phyloP scores from a whole-genome alignment of 2,113 vertebrate species.

The Petroica traversi region DNA sequence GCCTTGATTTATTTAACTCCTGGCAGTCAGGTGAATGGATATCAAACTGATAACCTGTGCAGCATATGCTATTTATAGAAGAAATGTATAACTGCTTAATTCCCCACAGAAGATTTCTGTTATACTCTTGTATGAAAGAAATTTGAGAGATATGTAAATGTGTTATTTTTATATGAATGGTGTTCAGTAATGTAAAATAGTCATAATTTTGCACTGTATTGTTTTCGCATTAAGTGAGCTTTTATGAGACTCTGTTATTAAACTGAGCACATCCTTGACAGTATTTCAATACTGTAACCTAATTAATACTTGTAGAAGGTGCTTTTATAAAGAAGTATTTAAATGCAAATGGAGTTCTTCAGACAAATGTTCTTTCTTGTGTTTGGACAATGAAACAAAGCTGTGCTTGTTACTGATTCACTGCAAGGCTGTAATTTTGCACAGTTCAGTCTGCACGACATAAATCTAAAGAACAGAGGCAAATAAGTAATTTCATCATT shows the following conservation, averaged over 20 bases:
- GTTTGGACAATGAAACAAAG: constrained; percentile 22
- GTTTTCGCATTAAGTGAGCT: not conserved
- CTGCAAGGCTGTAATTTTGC: not conserved
- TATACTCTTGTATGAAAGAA: not conserved
- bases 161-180: not conserved
- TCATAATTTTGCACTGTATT: not conserved
- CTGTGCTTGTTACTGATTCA: constrained; percentile 1
- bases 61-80: not conserved
- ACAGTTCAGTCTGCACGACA: not conserved
- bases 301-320: constrained; percentile 22
- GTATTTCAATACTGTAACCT: not conserved
- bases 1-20: not conserved
- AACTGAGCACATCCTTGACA: not conserved
- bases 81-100: not conserved
- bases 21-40: not conserved
- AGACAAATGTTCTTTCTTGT: not conserved
- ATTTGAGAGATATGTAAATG: not conserved
- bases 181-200: not conserved
- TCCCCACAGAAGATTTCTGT: not conserved
- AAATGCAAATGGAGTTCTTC: not conserved
- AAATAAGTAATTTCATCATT: constrained; percentile 5
- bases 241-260: not conserved
- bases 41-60: not conserved
- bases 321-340: not conserved
- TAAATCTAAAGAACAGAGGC: constrained; percentile 20